These are phyloP conservation scores for Caerostris extrusa DNA, from an alignment of 1,140 invertebrate species.

Conservation along the genomic window DNA sequence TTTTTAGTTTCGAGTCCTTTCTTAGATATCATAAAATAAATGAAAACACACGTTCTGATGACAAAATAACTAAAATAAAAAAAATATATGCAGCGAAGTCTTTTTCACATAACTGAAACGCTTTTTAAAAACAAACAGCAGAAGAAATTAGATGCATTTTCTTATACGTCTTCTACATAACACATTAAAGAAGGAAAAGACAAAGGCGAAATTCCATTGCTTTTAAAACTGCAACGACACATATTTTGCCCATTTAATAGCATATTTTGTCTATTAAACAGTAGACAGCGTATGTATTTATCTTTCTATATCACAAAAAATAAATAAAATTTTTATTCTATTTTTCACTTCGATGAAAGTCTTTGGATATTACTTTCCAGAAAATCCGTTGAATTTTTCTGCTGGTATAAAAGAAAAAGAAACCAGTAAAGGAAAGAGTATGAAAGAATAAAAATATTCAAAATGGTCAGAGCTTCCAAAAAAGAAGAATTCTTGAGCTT, in stretches of 20 bases:
- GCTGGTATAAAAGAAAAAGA: no score
- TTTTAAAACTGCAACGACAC: no score
- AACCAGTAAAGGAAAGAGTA: no score
- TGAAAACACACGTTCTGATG: background rate
- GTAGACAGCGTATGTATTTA: background rate
- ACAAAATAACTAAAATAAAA: background rate
- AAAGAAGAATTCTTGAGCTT: background rate
- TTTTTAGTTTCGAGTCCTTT: background rate
- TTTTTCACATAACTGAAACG: background rate
- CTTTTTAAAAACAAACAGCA: background rate
- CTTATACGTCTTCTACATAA: no score
- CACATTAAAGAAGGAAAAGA: no score
- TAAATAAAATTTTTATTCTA: no score
- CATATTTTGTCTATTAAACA: background rate
- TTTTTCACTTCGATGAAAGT: background rate
- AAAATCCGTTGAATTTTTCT: background rate
- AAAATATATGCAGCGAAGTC: background rate
- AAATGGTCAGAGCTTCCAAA: background rate
- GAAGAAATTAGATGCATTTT: background rate
- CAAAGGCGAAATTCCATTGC: no score
- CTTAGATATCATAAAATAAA: background rate
- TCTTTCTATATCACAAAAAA: background rate
- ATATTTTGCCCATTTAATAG: background rate
- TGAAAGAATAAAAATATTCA: no score
- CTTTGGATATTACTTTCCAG: conserved; percentile 8